Evolutionary conservation across 2,113 vertebrate species (phyloP), one percentile per base, ranked within the genome.

Genomic region (Stomatorhinus ivindoensis): DNA sequence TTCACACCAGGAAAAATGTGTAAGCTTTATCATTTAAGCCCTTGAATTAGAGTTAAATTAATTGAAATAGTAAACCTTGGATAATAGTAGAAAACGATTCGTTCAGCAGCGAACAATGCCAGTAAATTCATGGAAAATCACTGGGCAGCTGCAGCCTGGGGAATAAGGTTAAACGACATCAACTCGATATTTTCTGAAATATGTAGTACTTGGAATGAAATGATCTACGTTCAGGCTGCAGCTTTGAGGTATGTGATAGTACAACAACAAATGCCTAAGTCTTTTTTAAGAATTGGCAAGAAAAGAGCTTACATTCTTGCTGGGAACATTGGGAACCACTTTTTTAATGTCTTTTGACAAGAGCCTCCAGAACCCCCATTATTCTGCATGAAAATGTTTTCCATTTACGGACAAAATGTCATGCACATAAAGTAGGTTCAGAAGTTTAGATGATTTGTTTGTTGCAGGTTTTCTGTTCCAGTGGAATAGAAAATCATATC

Each of bases 121-220:
- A 80, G 35, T 6, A 80, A 42, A 80, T 80, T 80, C 73, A 80
- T 80, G 73, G 73, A 80, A 80, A 80, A 80, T 80, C 73, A 80
- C 73, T 80, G 73, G 73, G 35, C 13, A 80, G 73, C 73, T 80
- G 73, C 73, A 80, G 73, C 35, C 73, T 19, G 73, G 35, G 13
- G 4, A 76, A 76, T 39, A 76, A 42, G 73, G 35, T 80, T 39
- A 42, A 35, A 80, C 73, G 35, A 80, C 42, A 80, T 39, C 13
- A 80, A 80, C 31, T 19, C 13, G 17, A 42, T 80, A 80, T 80
- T 80, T 80, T 42, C 73, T 42, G 73, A 80, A 80, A 80, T 7
- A 80, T 80, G 15, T 80, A 80, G 5, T 42, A 80, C 35, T 80
- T 80, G 73, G 73, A 39, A 80, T 80, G 73, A 80, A 76, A 80